Conservation (phyloP, 64 coral and sea anemone genomes). For the Pachyseris speciosa region DNA sequence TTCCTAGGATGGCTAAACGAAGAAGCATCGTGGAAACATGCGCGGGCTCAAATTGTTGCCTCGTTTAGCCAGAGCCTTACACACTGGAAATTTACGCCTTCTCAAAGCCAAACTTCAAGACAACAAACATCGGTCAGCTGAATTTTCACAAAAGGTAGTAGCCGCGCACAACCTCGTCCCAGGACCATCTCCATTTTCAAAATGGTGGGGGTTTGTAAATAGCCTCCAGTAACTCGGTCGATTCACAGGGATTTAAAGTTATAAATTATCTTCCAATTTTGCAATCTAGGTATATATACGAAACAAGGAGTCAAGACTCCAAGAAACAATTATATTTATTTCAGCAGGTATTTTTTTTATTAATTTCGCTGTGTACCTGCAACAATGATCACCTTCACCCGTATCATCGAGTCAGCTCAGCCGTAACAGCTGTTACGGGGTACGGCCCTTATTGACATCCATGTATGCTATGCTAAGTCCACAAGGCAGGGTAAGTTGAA, state of each 20-base stretch:
- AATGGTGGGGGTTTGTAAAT: not conserved
- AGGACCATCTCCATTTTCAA: not conserved
- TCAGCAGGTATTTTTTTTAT: not conserved
- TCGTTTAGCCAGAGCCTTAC: no score
- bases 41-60: no score
- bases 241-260: no score
- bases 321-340: constrained; percentile 1
- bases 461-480: not conserved
- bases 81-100: no score
- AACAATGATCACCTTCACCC: not conserved
- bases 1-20: no score
- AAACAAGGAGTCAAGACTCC: not conserved
- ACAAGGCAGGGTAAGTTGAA: no score
- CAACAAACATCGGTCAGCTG: no score
- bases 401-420: not conserved
- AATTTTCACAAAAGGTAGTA: no score
- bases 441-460: not conserved
- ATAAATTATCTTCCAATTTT: no score
- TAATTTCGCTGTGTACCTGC: not conserved
- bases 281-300: no score
- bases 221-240: not conserved
- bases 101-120: no score
- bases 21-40: no score
- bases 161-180: not conserved
- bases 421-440: not conserved